Base-by-base conservation (phyloP, 2,888 invertebrate genomes). In the Dione juno region DNA sequence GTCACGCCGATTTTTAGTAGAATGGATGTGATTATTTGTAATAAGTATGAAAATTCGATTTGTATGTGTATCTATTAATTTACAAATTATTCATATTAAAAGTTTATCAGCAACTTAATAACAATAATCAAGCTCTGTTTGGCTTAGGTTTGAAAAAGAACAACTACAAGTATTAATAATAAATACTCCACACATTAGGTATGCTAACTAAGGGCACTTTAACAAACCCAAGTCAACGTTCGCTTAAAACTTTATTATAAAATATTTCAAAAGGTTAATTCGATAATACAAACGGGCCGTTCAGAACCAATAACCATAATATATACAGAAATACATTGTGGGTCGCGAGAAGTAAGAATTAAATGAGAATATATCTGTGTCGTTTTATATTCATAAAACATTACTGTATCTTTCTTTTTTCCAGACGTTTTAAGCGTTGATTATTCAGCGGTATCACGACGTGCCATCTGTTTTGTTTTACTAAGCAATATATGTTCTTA, bases 361-460 rank as follows among this genome's bases (percentile, higher is more conserved):
- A 92, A 90, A 90, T 90, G 86, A 86, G 83, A 87, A 91, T 91
- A 89, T 88, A 88, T 90, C 90, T 90, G 86, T 87, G 89, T 90
- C 90, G 89, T 90, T 92, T 92, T 91, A 89, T 93, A 93, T 93
- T 92, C 92, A 92, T 92, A 92, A 91, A 88, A 88, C 89, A 89
- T 92, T 92, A 90, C 89, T 87, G 90, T 92, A 92, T 93, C 92
- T 92, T 92, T 90, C 92, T 89, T 91, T 57, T n/a, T 92, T 91
- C 90, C 89, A 91, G 92, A 90, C 91, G 90, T 92, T 92, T 90
- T 90, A 92, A 92, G 90, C 90, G 92, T 92, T 93, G 93, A 92
- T 93, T 93, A 93, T 93, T 92, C 92, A 90, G 88, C 88, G 88
- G 85, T 92, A 92, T 92, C 92, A 82, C 80, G 77, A 80, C 80